Percentiles rank a stretch among this genome's conserved stretches.
phyloP scores from a whole-genome alignment of 2,888 invertebrate genomes.

The Drosophila phalerata region DNA sequence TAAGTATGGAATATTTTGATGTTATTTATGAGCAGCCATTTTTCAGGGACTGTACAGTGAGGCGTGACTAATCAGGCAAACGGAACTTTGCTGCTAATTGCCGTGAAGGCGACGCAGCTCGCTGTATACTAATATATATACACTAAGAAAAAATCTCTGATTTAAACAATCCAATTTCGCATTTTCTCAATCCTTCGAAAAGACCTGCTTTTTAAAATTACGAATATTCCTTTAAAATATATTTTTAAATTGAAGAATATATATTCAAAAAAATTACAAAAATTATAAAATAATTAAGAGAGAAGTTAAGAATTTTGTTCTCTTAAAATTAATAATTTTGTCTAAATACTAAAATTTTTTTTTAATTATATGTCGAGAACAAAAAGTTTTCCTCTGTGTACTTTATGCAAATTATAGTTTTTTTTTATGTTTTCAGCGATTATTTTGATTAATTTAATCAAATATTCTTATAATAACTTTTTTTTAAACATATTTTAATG shows the following conservation, averaged over 20 bases:
- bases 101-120: conserved; percentile 73
- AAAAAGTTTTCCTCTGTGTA: neutral
- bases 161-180: neutral
- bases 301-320: too few species aligned
- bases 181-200: neutral
- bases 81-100: conserved; percentile 68
- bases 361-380: too few species aligned
- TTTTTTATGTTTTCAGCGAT: neutral
- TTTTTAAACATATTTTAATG: too few species aligned
- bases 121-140: conserved; percentile 15
- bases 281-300: neutral
- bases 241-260: neutral
- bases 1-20: conserved; percentile 23
- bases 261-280: neutral
- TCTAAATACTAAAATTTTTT: too few species aligned
- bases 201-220: too few species aligned
- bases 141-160: neutral
- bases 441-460: neutral
- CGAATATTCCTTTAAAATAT: neutral
- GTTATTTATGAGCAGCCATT: conserved; percentile 75
- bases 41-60: conserved; percentile 67
- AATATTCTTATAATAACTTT: too few species aligned
- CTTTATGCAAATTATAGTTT: neutral
- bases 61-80: conserved; percentile 73
- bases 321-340: too few species aligned